These are phyloP conservation scores for Micronisus gabar DNA, from an alignment of 2,113 vertebrate genomes.

Conservation along the genomic window DNA sequence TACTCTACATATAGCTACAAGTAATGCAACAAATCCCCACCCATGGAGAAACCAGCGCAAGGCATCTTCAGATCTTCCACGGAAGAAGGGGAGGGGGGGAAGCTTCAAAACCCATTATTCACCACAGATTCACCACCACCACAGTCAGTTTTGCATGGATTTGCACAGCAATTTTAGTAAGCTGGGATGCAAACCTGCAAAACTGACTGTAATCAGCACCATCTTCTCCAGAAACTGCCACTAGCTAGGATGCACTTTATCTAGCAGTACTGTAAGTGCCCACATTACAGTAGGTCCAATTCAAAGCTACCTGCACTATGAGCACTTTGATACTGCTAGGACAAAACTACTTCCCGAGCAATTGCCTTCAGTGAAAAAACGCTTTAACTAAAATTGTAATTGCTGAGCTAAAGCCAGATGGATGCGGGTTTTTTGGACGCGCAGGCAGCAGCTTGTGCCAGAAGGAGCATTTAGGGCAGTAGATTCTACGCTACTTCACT, in stretches of 20 bases:
- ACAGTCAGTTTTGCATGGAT: constrained; percentile 99
- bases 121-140: constrained; percentile 61
- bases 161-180: constrained; percentile 97
- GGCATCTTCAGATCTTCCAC: background rate
- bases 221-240: constrained; percentile 8
- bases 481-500: constrained; percentile 91
- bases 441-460: constrained; percentile 83
- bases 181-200: constrained; percentile 97
- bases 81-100: rapidly evolving
- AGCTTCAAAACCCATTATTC: background rate
- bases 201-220: constrained; percentile 82
- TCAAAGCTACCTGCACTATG: constrained; percentile 97
- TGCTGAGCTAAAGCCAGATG: background rate
- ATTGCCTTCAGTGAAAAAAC: background rate
- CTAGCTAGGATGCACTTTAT: constrained; percentile 53
- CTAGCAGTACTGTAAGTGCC: constrained; percentile 92
- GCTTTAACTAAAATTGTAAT: background rate
- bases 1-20: constrained; percentile 77
- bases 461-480: constrained; percentile 99
- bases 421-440: background rate
- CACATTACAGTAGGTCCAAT: constrained; percentile 91
- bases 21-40: constrained; percentile 86
- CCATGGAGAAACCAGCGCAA: constrained; percentile 73
- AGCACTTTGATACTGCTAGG: constrained; percentile 96
- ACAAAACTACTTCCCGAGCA: constrained; percentile 38